Conservation (phyloP, 1,140 invertebrate species). For the Lasioglossum baleicum region DNA sequence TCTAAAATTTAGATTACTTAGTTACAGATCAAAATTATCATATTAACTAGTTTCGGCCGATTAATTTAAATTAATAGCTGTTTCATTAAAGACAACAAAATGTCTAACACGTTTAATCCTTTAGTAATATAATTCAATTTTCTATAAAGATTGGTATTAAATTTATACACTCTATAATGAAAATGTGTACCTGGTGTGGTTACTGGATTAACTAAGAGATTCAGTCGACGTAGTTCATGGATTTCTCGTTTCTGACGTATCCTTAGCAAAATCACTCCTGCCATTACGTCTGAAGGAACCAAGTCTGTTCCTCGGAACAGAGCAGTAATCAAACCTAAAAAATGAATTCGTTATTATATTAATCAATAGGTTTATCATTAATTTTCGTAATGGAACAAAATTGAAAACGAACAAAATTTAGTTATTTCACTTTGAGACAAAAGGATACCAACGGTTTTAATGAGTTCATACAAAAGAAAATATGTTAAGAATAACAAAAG, state of each 20-base stretch:
- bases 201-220: slow-evolving; percentile 85
- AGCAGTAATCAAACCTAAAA: slow-evolving; percentile 84
- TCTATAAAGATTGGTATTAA: too few species aligned
- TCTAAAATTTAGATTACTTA: too few species aligned
- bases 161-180: too few species aligned
- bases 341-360: slow-evolving; percentile 6
- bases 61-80: too few species aligned
- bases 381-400: background rate
- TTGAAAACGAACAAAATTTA: background rate
- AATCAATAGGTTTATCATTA: background rate
- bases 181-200: slow-evolving; percentile 82
- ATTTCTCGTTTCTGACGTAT: slow-evolving; percentile 87
- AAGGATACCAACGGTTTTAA: too few species aligned
- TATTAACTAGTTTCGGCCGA: too few species aligned
- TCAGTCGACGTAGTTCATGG: slow-evolving; percentile 84
- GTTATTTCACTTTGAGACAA: too few species aligned
- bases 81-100: too few species aligned
- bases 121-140: too few species aligned
- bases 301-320: slow-evolving; percentile 91
- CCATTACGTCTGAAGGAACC: slow-evolving; percentile 93
- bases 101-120: background rate
- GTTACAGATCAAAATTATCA: too few species aligned
- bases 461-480: too few species aligned
- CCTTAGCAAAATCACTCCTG: slow-evolving; percentile 90
- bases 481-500: too few species aligned